A percentile compares a stretch with the other conserved stretches of the same genome.
Evolutionary conservation across 2,888 invertebrate genomes (phyloP).

Genomic region (Agrenia bidenticulata): DNA sequence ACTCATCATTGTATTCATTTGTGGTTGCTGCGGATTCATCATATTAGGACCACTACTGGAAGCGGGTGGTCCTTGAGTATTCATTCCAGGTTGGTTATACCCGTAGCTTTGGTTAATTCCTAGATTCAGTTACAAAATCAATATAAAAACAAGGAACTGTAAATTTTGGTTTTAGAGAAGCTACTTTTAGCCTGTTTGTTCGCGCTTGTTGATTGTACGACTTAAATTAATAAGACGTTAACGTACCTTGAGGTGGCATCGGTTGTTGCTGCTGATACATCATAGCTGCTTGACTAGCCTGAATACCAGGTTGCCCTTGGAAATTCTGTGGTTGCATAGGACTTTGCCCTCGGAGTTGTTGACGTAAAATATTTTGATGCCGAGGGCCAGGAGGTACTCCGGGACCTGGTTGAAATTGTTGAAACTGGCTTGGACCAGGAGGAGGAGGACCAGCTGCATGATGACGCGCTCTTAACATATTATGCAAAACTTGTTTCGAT

Average conservation of each 20-base stretch:
- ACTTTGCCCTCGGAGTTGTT: conserved; percentile 47
- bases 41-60: conserved; percentile 38
- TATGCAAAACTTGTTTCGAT: conserved; percentile 76
- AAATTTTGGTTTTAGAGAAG: too few species aligned
- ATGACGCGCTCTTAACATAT: conserved; percentile 77
- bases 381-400: conserved; percentile 28
- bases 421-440: conserved; percentile 43
- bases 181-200: too few species aligned
- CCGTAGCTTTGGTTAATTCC: conserved; percentile 67
- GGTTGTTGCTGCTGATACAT: conserved; percentile 60
- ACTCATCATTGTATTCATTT: conserved; percentile 61
- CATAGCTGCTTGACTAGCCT: conserved; percentile 55
- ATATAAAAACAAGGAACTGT: too few species aligned
- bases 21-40: conserved; percentile 57
- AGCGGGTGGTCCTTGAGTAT: conserved; percentile 33
- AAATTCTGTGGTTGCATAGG: conserved; percentile 41
- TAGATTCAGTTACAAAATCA: too few species aligned
- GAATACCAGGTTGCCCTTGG: conserved; percentile 42
- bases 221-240: too few species aligned
- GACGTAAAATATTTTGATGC: conserved; percentile 49
- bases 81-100: conserved; percentile 48
- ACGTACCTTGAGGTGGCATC: conserved; percentile 54
- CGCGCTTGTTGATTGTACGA: background rate
- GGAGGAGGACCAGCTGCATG: conserved; percentile 62
- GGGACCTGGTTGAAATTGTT: conserved; percentile 47